Percentiles rank a stretch among this genome's conserved stretches.
These are phyloP conservation scores for Oscheius sp. DNA, from an alignment of 2,888 invertebrate genomes.

Conservation along the genomic window DNA sequence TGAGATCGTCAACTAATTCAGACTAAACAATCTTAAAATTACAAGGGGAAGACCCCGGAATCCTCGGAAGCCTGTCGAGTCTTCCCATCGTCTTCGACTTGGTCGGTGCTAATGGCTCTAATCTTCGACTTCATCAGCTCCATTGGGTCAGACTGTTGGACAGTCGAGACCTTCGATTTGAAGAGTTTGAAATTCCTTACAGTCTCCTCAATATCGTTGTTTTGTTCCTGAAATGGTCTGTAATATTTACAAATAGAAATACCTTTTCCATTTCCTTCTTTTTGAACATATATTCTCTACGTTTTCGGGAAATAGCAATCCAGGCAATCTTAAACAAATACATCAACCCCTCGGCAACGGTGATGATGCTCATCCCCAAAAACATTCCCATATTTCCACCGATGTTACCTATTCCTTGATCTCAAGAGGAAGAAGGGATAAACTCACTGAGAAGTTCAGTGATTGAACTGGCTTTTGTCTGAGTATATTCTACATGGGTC, in stretches of 20 bases:
- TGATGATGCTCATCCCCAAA: conserved; percentile 69
- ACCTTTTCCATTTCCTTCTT: conserved; percentile 50
- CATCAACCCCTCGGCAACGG: conserved; percentile 61
- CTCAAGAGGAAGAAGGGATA: no score
- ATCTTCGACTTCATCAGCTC: not conserved
- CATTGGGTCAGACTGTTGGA: not conserved
- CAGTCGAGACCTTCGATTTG: not conserved
- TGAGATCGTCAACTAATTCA: no score
- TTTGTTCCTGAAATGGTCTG: conserved; percentile 10
- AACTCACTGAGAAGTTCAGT: conserved; percentile 50
- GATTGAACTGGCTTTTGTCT: conserved; percentile 54
- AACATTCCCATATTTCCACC: conserved; percentile 70
- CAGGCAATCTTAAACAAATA: conserved; percentile 64
- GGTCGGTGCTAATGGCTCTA: not conserved
- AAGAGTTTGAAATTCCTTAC: conserved; percentile 3
- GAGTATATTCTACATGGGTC: conserved; percentile 63
- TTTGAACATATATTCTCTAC: conserved; percentile 52
- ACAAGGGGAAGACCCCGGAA: not conserved
- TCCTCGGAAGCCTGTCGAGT: not conserved
- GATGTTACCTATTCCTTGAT: conserved; percentile 56
- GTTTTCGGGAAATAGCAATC: conserved; percentile 57
- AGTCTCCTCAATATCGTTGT: conserved; percentile 22
- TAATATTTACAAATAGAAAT: no score
- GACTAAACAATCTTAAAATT: no score
- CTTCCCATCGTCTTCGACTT: not conserved